Evolutionary conservation across 1,140 invertebrate species (phyloP), one percentile per base, ranked within the genome.

Genomic region (Adoxophyes honmai): DNA sequence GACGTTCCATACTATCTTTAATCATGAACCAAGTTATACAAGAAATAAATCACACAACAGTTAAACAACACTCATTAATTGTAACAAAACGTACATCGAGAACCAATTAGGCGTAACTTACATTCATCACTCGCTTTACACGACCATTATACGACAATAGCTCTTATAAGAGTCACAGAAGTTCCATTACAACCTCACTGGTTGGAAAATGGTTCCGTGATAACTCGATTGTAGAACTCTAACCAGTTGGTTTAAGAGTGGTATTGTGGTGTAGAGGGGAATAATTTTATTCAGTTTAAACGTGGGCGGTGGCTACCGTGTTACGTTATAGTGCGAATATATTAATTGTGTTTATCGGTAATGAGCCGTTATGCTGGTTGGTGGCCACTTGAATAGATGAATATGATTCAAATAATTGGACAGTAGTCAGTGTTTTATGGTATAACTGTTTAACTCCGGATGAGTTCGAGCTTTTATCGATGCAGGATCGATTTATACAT

Each of bases 331-430:
- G 39, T 16, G 42, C 18, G 28, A 21, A 48, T 48, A 18, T 21
- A 48, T 48, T 48, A 48, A 48, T 48, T 48, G 42, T 48, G 42
- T 48, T 48, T 48, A 48, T 48, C 42, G 18, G 42, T 48, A 48
- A 48, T 48, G 42, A 48, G 42, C 18, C 42, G 42, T 16, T 48
- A 28, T 28, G 21, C 21, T 28, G 11, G 14, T 44, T 44, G 39
- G 39, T 44, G 16, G 18, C 18, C 21, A 13, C 21, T 48, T 28
- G 21, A 28, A 28, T 28, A 28, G 21, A 28, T 48, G 18, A 48
- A 11, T 21, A 48, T 48, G 21, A 48, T 21, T 28, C 6, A 6
- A 28, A 28, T 28, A 6, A 28, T 28, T 28, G 6, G 21, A n/a
- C 21, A 6, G 6, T 28, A 28, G 2, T 28, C 6, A 3, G 21